Percentiles rank a stretch among this genome's conserved stretches.
Evolutionary conservation across 2,797 vertebrate genomes (phyloP).

Genomic region (Sebastiscus albofasciatus): DNA sequence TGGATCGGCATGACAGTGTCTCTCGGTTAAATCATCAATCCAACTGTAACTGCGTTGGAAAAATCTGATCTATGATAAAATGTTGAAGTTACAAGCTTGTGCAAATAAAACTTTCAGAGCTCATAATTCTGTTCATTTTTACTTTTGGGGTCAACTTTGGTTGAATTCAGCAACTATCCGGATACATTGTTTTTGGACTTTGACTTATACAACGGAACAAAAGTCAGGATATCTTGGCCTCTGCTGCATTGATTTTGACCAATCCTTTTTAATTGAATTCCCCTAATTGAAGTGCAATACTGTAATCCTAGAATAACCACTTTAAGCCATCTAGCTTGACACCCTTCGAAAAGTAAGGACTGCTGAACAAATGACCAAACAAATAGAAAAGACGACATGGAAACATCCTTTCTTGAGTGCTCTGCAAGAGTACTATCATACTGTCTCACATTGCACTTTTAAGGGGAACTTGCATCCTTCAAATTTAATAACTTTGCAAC

Average conservation of each 20-base stretch:
- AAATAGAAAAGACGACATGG: background rate
- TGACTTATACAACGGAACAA: background rate
- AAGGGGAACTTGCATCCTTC: background rate
- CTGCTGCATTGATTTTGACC: background rate
- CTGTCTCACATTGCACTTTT: no score
- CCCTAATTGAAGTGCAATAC: background rate
- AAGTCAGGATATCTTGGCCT: background rate
- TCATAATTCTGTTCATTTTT: no score
- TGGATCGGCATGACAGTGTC: background rate
- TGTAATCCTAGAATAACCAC: background rate
- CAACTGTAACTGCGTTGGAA: background rate
- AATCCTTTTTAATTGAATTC: background rate
- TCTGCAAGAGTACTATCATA: background rate
- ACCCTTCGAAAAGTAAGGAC: background rate
- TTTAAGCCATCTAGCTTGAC: background rate
- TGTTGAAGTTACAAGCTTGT: background rate
- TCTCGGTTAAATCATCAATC: background rate
- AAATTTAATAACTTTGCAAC: background rate
- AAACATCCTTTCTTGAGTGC: background rate
- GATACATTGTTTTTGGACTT: no score
- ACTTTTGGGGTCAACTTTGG: no score
- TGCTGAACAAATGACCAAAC: background rate
- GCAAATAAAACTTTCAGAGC: background rate
- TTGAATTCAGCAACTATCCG: background rate
- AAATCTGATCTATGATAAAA: background rate